Base-by-base conservation (phyloP, 2,888 invertebrate species). In the Drosophila diplacantha region DNA sequence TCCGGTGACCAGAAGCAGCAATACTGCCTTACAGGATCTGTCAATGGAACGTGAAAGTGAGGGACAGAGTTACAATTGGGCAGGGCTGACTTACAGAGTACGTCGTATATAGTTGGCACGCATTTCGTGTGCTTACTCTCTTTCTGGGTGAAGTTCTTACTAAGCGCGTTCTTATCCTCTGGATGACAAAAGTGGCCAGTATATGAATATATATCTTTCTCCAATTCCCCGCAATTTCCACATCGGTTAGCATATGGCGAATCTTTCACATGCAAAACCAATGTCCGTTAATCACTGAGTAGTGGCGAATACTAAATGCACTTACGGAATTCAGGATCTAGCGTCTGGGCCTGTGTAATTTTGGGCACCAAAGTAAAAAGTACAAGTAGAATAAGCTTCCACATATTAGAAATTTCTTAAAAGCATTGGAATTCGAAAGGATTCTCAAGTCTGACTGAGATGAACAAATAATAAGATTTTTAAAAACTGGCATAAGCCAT, bases 1-100 rank as follows among this genome's bases (percentile, higher is more conserved):
- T n/a, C 7, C 37, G 59, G 44, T 1, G 58, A 59, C 58, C 58
- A 59, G 7, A 59, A 59, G 60, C 58, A 59, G n/a, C 58, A 59
- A n/a, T 7, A 59, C 0, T 38, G 9, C 1, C 18, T 6, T n/a
- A 43, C 3, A 1, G 26, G 11, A 0, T 6, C 58, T 58, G 22
- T 11, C 6, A 24, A n/a, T 7, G 5, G 14, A 20, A 14, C 18
- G 29, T 47, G 5, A n/a, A 20, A 20, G 9, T 31, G 14, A 14
- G 20, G 3, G 14, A 20, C 22, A 22, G 2, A 11, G 3, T 3
- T 20, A 12, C 1, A 11, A 20, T 31, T 22, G 12, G 3, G 3
- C 12, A 9, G 12, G n/a, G 14, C 12, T n/a, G 12, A 24, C 57
- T 22, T 14, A 58, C 43, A 5, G 4, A 1, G 0, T 2, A 34